Base-by-base conservation (phyloP, 2,113 vertebrate species). In the Epinephelus moara region DNA sequence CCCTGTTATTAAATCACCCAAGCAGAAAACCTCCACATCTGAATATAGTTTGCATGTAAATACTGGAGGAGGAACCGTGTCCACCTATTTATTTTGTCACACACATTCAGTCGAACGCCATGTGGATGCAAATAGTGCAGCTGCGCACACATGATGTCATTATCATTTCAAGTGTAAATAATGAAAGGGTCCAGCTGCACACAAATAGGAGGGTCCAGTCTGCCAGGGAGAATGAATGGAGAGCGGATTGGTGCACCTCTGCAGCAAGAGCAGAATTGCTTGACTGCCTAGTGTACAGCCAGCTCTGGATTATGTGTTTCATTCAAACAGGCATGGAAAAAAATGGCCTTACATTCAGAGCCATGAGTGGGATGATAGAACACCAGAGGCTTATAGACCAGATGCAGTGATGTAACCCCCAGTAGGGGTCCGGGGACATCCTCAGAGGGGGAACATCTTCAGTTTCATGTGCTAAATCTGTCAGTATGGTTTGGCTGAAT, bases 101-200 rank as follows among this genome's bases (percentile, higher is more conserved):
- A 88, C 71, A 76, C 87, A 89, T 89, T 82, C 57, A 67, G 75
- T 45, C 25, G 75, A 86, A 33, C 80, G 86, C 82, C 62, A 37
- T 55, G 81, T 61, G 53, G 62, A 93, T 94, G 93, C 91, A 93
- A 93, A 95, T 93, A 84, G 78, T 81, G 86, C 93, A 95, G 94
- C 92, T 95, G 94, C 87, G 89, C 81, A 89, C 87, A 85, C 89
- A 90, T 88, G 90, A 92, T 90, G 88, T 87, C 85, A 94, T 95
- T 94, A 93, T 94, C 86, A 93, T 93, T 91, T 93, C 79, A 88
- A 94, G 92, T 92, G 90, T 94, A 92, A 93, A 93, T 93, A 93
- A 93, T 92, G 89, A 94, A 91, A 93, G 86, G 85, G 74, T 91
- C 89, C 92, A 94, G 91, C 95, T 95, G 95, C 92, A 92, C 87